phyloP scores from a whole-genome alignment of 2,113 vertebrate genomes.

The Smithornis capensis region DNA sequence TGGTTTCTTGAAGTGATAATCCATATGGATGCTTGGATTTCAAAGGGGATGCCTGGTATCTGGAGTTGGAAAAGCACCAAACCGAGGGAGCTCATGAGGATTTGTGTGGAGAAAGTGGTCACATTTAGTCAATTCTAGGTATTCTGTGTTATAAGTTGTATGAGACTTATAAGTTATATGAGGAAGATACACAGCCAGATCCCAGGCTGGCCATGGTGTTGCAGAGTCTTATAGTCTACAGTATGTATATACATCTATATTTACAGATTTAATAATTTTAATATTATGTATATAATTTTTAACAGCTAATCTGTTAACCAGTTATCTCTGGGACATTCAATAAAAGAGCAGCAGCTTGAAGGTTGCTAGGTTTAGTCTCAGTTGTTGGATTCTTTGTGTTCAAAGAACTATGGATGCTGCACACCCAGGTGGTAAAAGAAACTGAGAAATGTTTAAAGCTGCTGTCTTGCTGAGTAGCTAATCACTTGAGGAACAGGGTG shows the following conservation, averaged over 20 bases:
- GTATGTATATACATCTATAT: not conserved
- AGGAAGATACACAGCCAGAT: not conserved
- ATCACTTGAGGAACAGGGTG: not conserved
- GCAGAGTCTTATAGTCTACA: not conserved
- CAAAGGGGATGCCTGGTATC: not conserved
- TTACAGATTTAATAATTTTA: not conserved
- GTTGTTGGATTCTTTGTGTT: not conserved
- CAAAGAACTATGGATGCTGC: not conserved
- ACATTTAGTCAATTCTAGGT: not conserved
- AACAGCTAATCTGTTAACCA: not conserved
- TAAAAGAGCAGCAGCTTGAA: not conserved
- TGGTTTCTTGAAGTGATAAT: not conserved
- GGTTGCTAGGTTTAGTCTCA: not conserved
- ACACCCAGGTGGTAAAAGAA: not conserved
- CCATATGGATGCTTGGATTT: not conserved
- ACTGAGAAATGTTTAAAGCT: not conserved
- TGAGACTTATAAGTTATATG: not conserved
- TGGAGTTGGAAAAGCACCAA: not conserved
- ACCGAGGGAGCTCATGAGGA: not conserved
- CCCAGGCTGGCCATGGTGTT: not conserved
- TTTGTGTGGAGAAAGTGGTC: not conserved
- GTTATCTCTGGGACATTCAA: not conserved
- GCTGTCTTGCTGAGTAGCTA: not conserved
- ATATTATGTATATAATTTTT: not conserved
- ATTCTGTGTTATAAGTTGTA: not conserved